Evolutionary conservation across 2,888 invertebrate genomes (phyloP), one percentile per base, ranked within the genome.

Genomic region (Thymelicus sylvestris): DNA sequence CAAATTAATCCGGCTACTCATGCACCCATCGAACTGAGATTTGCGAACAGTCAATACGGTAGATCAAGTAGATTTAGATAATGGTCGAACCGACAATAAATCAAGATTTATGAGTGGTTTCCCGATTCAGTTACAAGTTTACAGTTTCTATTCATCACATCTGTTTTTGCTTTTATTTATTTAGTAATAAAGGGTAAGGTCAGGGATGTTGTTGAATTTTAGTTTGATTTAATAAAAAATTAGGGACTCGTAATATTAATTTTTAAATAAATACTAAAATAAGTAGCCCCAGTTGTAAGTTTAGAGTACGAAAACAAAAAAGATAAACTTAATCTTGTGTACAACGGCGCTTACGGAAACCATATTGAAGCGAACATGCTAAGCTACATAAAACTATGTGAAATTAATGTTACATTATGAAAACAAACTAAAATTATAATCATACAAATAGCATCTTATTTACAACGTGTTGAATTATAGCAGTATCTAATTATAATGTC

Each of bases 1-100:
- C 72, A 75, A 75, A 77, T 75, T 74, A 73, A 77, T 76, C 72
- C 70, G 67, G 72, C 70, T 60, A 73, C 73, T 69, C 65, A 72
- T 62, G 52, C 31, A 15, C 41, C 31, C 19, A n/a, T n/a, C 52
- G 55, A 63, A 63, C 55, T 55, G 68, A 55, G 62, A 63, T 47
- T 55, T 55, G 41, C 44, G 39, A 52, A n/a, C 48, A 24, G 62
- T 31, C 12, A 44, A 39, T 41, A 39, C 19, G 44, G 47, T 19
- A 67, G 66, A 60, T 48, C 12, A 47, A 67, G 60, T 67, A 60
- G 38, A 47, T 44, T 60, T 38, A 50, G 50, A 60, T 44, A 47
- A 60, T 55, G 55, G 48, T 38, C 57, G 57, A 60, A 24, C 10
- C 48, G 59, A 67, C 24, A 12, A 44, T 44, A 12, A 44, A 44